phyloP scores from a whole-genome alignment of 2,888 invertebrate species.

The Pseudococcus longispinus region DNA sequence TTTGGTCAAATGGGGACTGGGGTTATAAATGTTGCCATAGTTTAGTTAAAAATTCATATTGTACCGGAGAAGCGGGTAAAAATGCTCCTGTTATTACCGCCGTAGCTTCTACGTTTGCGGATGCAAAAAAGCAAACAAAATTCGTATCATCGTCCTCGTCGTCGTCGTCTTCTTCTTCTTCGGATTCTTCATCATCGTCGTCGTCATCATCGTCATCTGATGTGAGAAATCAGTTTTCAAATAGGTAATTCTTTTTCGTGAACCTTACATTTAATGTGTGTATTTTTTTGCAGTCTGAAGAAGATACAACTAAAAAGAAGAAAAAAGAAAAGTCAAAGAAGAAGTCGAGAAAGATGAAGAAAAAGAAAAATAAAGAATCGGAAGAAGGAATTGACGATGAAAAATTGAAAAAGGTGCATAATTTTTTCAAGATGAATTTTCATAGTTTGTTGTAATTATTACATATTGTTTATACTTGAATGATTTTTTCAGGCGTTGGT shows the following conservation, averaged over 20 bases:
- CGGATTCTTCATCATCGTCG: slow-evolving; percentile 57
- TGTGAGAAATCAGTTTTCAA: neutral
- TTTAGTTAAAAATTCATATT: slow-evolving; percentile 87
- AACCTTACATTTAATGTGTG: neutral
- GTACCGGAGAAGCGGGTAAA: slow-evolving; percentile 78
- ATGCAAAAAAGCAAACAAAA: slow-evolving; percentile 44
- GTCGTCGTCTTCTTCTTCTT: slow-evolving; percentile 39
- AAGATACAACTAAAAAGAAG: slow-evolving; percentile 59
- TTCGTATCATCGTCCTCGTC: neutral
- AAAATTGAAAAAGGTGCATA: slow-evolving; percentile 65
- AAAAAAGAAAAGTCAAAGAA: slow-evolving; percentile 61
- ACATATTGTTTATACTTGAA: neutral
- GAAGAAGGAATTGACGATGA: slow-evolving; percentile 66
- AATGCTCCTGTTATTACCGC: slow-evolving; percentile 58
- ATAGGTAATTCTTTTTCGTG: neutral
- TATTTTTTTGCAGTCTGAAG: slow-evolving; percentile 28
- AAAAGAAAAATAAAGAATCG: slow-evolving; percentile 67
- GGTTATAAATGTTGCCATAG: slow-evolving; percentile 97
- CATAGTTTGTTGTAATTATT: neutral
- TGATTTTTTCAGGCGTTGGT: slow-evolving; percentile 67
- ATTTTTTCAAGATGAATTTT: slow-evolving; percentile 55
- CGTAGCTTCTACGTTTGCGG: slow-evolving; percentile 9
- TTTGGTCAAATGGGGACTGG: slow-evolving; percentile 92
- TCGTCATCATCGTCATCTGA: slow-evolving; percentile 58
- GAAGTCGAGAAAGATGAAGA: slow-evolving; percentile 66